A percentile compares a stretch with the other conserved stretches of the same genome.
These are phyloP conservation scores for Dipodomys ordii DNA, from an alignment of 2,113 vertebrate genomes.

Conservation along the genomic window DNA sequence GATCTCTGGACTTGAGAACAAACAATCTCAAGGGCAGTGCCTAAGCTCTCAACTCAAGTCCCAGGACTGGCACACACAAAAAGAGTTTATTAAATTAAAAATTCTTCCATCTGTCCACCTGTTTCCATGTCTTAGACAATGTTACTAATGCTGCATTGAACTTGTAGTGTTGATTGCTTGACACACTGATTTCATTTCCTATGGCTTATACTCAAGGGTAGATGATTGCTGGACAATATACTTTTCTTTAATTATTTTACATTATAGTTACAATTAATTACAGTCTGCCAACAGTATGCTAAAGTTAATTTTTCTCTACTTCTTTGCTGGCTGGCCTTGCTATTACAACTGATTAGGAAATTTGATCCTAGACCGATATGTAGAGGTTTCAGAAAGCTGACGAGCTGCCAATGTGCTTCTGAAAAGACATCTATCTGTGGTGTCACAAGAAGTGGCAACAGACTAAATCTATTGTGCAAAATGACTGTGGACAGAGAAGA, in stretches of 20 bases:
- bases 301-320: background rate
- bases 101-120: background rate
- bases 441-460: background rate
- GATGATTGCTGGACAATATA: background rate
- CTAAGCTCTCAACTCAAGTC: no score
- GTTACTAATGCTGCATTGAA: background rate
- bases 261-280: background rate
- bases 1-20: no score
- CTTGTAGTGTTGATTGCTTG: background rate
- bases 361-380: background rate
- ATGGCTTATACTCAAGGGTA: background rate
- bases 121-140: background rate
- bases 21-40: no score
- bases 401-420: background rate
- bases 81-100: conserved; percentile 14
- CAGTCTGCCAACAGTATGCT: background rate
- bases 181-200: background rate
- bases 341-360: background rate
- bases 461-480: no score
- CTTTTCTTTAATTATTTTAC: background rate
- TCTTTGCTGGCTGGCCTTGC: background rate
- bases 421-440: background rate
- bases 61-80: no score
- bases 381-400: conserved; percentile 15
- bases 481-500: background rate